Evolutionary conservation across 2,113 vertebrate species (phyloP).

Genomic region (Rissa tridactyla): DNA sequence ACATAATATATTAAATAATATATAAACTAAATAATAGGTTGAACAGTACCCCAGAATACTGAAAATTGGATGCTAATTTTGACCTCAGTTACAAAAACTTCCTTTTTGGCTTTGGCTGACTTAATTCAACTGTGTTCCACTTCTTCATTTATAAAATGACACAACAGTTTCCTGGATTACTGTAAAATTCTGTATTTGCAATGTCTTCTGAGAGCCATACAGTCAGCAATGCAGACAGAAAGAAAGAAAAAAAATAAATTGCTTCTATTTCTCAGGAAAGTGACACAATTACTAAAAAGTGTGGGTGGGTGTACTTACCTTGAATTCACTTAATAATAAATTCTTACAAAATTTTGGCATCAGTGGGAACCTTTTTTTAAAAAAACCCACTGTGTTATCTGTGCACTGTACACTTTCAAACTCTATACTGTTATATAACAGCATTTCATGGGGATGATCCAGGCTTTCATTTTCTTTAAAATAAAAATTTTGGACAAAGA

Average conservation of each 20-base stretch:
- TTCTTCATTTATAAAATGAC: neutral
- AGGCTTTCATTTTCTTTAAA: neutral
- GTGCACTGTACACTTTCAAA: neutral
- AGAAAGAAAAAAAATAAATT: neutral
- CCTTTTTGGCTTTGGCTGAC: neutral
- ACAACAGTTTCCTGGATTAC: neutral
- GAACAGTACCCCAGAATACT: neutral
- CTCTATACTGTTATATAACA: neutral
- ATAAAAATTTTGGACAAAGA: neutral
- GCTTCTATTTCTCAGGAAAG: neutral
- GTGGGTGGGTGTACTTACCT: neutral
- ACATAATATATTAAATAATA: too few species aligned
- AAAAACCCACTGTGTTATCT: neutral
- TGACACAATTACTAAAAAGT: neutral
- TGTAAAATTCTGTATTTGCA: neutral
- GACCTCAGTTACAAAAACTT: neutral
- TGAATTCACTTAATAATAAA: neutral
- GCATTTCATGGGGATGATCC: neutral
- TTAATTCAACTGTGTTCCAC: neutral
- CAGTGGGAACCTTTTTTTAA: neutral
- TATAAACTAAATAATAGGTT: neutral
- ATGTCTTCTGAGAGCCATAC: neutral
- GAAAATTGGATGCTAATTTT: neutral
- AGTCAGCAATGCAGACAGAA: neutral
- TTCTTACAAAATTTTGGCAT: neutral